Evolutionary conservation across 2,888 invertebrate species (phyloP), one percentile per base, ranked within the genome.

Genomic region (Plagodis dolabraria): DNA sequence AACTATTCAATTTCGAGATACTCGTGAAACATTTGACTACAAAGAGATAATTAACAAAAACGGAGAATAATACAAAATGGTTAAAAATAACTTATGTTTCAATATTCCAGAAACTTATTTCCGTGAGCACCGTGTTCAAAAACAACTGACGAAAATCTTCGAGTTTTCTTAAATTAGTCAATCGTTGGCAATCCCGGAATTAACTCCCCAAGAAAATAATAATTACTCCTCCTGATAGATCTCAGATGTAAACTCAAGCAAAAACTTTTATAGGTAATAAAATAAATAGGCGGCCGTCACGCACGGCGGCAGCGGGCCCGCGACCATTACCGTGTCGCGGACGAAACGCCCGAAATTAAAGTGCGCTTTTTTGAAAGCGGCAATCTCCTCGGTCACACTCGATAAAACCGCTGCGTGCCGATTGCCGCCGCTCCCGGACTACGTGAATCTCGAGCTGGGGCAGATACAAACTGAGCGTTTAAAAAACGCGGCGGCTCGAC

Each of bases 391-490:
- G 80, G 91, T 91, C 87, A 89, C 89, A 88, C 80, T 80, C 92
- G 87, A 92, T 92, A 92, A 92, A 92, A 77, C 81, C 71, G 83
- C 89, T 85, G 71, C 92, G 92, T 91, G 92, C 86, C 83, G 85
- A 88, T 86, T 87, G 89, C 82, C 35, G 80, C 77, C 74, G 76
- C 79, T 76, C 76, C 73, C 70, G 73, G 69, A 72, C 57, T 77
- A 80, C 77, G 79, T 76, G 72, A 67, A 55, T 46, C 53, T 49
- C 42, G 40, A 47, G 42, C 22, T 54, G 49, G 59, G 57, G 51
- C 33, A 6, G 34, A 22, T 7, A 22, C 44, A 65, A 34, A 59
- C 61, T 6, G 9, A 34, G 50, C 67, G 57, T 44, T 45, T 36
- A 10, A 22, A 7, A 49, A 47, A 58, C 63, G 64, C 52, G 7